Conservation (phyloP, 2,888 invertebrate genomes). For the Cheilosia vernalis region DNA sequence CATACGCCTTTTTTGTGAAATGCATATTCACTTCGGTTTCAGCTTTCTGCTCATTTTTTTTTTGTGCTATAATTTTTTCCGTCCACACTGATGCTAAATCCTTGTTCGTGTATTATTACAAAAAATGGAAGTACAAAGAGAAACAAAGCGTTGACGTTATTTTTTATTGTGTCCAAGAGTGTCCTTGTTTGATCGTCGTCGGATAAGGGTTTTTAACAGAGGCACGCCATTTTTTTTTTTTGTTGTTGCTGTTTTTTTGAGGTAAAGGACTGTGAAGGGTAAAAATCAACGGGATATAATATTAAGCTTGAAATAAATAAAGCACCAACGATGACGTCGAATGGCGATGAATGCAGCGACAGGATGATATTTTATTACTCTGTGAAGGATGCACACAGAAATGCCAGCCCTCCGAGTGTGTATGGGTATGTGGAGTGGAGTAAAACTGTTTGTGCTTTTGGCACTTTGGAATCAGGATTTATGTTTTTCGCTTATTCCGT, state of each 20-base stretch:
- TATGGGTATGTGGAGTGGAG: slow-evolving; percentile 14
- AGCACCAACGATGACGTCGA: slow-evolving; percentile 64
- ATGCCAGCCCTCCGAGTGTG: slow-evolving; percentile 3
- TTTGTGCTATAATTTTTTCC: slow-evolving; percentile 37
- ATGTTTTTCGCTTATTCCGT: slow-evolving; percentile 54
- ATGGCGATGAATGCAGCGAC: slow-evolving; percentile 68
- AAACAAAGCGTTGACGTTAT: slow-evolving; percentile 59
- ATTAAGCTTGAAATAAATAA: slow-evolving; percentile 71
- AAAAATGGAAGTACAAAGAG: slow-evolving; percentile 39
- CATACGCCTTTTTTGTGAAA: slow-evolving; percentile 66
- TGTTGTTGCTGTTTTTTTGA: slow-evolving; percentile 2
- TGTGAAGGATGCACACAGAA: slow-evolving; percentile 53
- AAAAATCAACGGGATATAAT: slow-evolving; percentile 67
- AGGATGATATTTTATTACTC: slow-evolving; percentile 71
- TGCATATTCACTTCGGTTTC: slow-evolving; percentile 65
- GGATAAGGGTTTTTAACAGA: slow-evolving; percentile 61
- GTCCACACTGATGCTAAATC: slow-evolving; percentile 59
- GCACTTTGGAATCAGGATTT: slow-evolving; percentile 74
- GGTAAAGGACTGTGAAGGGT: slow-evolving; percentile 47
- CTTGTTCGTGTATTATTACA: slow-evolving; percentile 62
- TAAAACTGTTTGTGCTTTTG: slow-evolving; percentile 72
- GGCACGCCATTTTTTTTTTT: slow-evolving; percentile 25
- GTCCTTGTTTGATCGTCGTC: slow-evolving; percentile 66
- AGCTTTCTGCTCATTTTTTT: slow-evolving; percentile 18
- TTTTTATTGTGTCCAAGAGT: slow-evolving; percentile 68